Percentiles rank a stretch among this genome's conserved stretches.
These are phyloP conservation scores for Allobates femoralis DNA, from an alignment of 2,797 vertebrate genomes.

Conservation along the genomic window DNA sequence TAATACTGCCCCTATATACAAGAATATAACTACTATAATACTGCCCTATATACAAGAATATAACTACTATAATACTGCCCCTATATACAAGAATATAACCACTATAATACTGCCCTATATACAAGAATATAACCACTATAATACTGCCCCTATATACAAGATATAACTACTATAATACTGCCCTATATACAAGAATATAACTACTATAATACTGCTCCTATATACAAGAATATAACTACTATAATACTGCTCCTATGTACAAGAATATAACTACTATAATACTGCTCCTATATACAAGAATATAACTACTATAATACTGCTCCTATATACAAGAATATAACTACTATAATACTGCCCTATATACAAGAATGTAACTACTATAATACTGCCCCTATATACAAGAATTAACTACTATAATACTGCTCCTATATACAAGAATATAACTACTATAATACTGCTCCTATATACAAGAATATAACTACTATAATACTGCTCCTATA, in stretches of 20 bases:
- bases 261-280: constrained; percentile 18
- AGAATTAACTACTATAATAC: constrained; percentile 17
- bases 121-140: constrained; percentile 21
- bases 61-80: too few species aligned
- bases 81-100: constrained; percentile 6
- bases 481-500: constrained; percentile 21
- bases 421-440: constrained; percentile 4
- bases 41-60: constrained; percentile 10
- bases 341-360: background rate
- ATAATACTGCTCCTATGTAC: constrained; percentile 15
- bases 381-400: constrained; percentile 9
- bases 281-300: constrained; percentile 10
- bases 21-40: constrained; percentile 17
- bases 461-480: constrained; percentile 4
- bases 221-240: background rate
- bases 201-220: constrained; percentile 4
- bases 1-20: constrained; percentile 12
- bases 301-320: constrained; percentile 21
- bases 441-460: constrained; percentile 9
- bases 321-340: constrained; percentile 21
- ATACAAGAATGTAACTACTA: constrained; percentile 10
- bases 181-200: constrained; percentile 1
- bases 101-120: constrained; percentile 11
- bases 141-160: background rate
- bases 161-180: too few species aligned